Evolutionary conservation across 2,797 vertebrate species (phyloP), one percentile per base, ranked within the genome.

Genomic region (Macrochelys suwanniensis): DNA sequence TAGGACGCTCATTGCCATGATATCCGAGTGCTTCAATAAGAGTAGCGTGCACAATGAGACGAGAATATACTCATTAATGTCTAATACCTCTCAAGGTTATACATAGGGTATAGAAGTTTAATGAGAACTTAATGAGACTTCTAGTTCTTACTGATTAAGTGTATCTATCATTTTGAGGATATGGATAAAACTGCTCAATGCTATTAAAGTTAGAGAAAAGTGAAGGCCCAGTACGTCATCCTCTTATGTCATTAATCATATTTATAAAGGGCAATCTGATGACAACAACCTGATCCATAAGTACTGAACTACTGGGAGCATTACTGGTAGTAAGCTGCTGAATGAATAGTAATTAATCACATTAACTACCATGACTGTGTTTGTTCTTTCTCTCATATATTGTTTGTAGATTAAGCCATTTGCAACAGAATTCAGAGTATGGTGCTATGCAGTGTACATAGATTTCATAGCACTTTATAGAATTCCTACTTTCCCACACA

Each of bases 71-170:
- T 97, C 97, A 98, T 98, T 98, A 98, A 94, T 49, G 61, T 93
- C 95, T 98, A 96, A 97, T 97, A 90, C 95, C 97, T 97, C 95
- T 98, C 98, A 98, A 98, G 98, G 98, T 98, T 98, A 97, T 94
- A 97, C 84, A 85, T 96, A 95, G 97, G 92, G 96, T 97, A 87
- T 79, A 93, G 96, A 97, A 95, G 84, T 97, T 97, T 98, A 98
- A 98, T 98, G 97, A 98, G 98, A 95, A 96, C 95, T 96, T 98
- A 98, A 98, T 98, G 97, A 97, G 97, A 98, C 95, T 95, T 95
- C 93, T 84, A 95, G 92, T 95, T 94, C 71, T 54, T 80, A 93
- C 94, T 98, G 98, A 98, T 98, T 97, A 98, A 96, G 93, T 95
- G 82, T 97, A 98, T 98, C 97, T 97, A 97, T 98, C 97, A 98